These are phyloP conservation scores for Podarcis cretensis DNA, from an alignment of 2,113 vertebrate species.

Conservation along the genomic window DNA sequence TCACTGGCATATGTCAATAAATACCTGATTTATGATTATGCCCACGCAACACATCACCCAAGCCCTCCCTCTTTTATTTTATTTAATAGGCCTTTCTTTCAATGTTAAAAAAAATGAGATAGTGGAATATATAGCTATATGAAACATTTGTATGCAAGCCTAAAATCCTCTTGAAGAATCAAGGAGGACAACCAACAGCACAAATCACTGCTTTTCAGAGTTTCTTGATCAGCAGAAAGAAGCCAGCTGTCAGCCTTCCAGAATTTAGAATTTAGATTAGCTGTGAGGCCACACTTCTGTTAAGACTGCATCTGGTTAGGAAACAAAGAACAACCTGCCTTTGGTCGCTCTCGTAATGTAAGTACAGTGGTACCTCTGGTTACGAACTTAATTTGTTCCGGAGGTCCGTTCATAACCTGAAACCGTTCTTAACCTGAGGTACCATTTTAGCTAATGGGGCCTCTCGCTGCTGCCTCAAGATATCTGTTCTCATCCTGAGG, in stretches of 20 bases:
- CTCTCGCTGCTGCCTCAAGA: too few species aligned
- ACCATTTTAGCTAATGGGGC: too few species aligned
- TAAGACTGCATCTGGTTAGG: constrained; percentile 31
- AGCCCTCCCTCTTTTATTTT: constrained; percentile 7
- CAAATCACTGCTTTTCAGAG: neutral
- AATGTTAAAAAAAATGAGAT: constrained; percentile 4
- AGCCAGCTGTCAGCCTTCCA: constrained; percentile 40
- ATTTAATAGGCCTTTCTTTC: neutral
- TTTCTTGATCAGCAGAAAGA: constrained; percentile 59
- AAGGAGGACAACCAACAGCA: neutral
- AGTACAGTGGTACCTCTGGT: neutral
- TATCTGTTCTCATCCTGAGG: too few species aligned
- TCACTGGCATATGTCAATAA: neutral
- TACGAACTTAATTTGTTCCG: too few species aligned
- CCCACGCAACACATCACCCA: neutral
- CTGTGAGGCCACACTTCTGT: constrained; percentile 50
- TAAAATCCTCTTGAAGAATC: constrained; percentile 32
- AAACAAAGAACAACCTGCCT: constrained; percentile 52
- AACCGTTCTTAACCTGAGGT: too few species aligned
- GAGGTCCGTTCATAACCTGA: too few species aligned
- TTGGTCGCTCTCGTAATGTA: constrained; percentile 37
- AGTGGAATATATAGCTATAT: neutral
- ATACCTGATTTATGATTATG: neutral
- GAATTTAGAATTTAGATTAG: constrained; percentile 55
- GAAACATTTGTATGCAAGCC: constrained; percentile 27